Base-by-base conservation (phyloP, 1,140 invertebrate genomes). In the Gerris buenoi region DNA sequence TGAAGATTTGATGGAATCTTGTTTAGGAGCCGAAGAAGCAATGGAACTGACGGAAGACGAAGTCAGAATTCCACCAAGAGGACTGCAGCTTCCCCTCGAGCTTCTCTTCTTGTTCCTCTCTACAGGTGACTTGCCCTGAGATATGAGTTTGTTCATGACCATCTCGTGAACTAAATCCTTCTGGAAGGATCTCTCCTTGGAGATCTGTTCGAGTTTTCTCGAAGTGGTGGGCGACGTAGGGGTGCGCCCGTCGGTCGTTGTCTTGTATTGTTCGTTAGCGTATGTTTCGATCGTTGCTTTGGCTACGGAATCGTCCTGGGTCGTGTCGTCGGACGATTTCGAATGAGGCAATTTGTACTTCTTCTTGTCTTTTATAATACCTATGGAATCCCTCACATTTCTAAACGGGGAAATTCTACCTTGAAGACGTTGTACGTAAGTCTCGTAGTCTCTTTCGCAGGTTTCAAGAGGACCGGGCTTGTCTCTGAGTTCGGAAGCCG, bases 121-220 rank as follows among this genome's bases (percentile, higher is more conserved):
- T 1, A 82, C 79, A 2, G 83, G 82, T 2, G 81, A 81, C 70
- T 85, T 85, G 68, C 85, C 86, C 69, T 86, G 84, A 15, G 84
- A 82, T 69, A 85, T 82, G 61, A 89, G 79, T 74, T 88, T 88
- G 64, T 87, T 87, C 84, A 90, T 87, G 27, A 91, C 82, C 74
- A 91, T 79, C 74, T 89, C 86, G 72, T 89, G 86, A 68, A 88
- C 85, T 1, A 88, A 74, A 75, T 83, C 84, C 72, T 86, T 86
- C 72, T 88, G 85, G 74, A 86, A 85, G 2, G 80, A 81, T 60
- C 86, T 79, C 72, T 88, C 84, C 73, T 82, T 81, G 10, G 81
- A 83, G 14, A 87, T 80, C 76, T 86, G 84, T 73, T 86, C 83
- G 46, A 88, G 75, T 73, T 83, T 83, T 33, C 80, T 75, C 0